Percentiles rank a stretch among this genome's conserved stretches.
These are phyloP conservation scores for Campaea margaritaria DNA, from an alignment of 2,888 invertebrate genomes.

Conservation along the genomic window DNA sequence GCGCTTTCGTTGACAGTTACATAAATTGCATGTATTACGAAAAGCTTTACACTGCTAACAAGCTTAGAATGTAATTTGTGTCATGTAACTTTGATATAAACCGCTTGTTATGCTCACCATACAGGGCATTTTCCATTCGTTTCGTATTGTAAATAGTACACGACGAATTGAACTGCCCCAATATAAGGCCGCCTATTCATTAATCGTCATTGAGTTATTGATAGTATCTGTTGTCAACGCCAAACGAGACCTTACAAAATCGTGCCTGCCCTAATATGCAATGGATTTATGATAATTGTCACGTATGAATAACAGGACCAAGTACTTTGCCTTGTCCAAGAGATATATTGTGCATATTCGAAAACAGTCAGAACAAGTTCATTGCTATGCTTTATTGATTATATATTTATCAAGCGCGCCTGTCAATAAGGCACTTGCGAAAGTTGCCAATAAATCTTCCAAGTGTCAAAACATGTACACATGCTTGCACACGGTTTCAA, in stretches of 20 bases:
- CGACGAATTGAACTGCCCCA: conserved; percentile 51
- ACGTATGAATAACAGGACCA: conserved; percentile 42
- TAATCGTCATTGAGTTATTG: conserved; percentile 60
- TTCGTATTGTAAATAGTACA: conserved; percentile 28
- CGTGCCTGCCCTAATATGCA: conserved; percentile 44
- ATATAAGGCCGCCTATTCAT: conserved; percentile 60
- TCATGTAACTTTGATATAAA: conserved; percentile 42
- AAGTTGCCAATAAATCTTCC: conserved; percentile 44
- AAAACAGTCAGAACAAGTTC: conserved; percentile 41
- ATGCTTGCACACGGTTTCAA: conserved; percentile 28
- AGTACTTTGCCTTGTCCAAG: conserved; percentile 35
- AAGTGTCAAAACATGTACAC: conserved; percentile 39
- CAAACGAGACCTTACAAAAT: conserved; percentile 56
- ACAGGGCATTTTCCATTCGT: conserved; percentile 40
- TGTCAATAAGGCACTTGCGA: conserved; percentile 40
- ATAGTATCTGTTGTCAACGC: conserved; percentile 49
- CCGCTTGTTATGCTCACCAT: conserved; percentile 38
- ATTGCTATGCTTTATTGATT: conserved; percentile 38
- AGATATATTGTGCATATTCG: conserved; percentile 38
- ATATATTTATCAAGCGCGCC: conserved; percentile 40
- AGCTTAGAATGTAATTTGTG: conserved; percentile 43
- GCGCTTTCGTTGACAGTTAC: conserved; percentile 30
- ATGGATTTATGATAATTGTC: conserved; percentile 44
- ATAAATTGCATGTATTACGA: conserved; percentile 37
- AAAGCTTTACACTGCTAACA: conserved; percentile 41